Evolutionary conservation across 2,113 vertebrate genomes (phyloP).

Genomic region (Bubo scandiacus): DNA sequence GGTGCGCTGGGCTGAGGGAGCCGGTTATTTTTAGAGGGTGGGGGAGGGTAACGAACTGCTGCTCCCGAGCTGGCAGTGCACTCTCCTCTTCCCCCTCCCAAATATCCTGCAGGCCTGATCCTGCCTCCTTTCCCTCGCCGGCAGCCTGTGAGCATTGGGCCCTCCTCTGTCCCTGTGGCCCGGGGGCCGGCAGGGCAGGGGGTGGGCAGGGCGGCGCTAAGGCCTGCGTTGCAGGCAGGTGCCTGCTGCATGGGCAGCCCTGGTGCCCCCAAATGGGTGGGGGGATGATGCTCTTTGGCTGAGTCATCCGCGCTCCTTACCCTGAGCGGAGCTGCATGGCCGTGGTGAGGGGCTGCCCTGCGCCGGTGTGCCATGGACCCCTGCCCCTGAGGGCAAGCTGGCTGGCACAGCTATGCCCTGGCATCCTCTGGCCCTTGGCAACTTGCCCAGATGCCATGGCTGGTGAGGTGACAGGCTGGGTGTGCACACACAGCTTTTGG

Average conservation of each 20-base stretch:
- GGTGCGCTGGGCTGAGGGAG: not conserved
- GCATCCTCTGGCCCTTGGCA: rapidly evolving
- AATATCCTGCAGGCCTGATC: not conserved
- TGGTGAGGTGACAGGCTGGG: not conserved
- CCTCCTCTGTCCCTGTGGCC: rapidly evolving
- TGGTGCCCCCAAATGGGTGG: rapidly evolving
- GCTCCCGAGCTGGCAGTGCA: not conserved
- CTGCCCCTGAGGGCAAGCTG: rapidly evolving
- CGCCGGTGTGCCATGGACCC: rapidly evolving
- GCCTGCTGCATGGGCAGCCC: not conserved
- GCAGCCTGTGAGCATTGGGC: not conserved
- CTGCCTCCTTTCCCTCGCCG: not conserved
- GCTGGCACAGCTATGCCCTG: not conserved
- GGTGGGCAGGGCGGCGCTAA: not conserved
- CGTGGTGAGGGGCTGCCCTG: rapidly evolving
- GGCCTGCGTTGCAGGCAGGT: not conserved
- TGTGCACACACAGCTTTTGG: not conserved
- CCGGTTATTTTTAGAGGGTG: conserved; percentile 30
- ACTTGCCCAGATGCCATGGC: rapidly evolving
- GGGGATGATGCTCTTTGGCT: not conserved
- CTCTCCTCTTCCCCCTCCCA: not conserved
- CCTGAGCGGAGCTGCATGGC: rapidly evolving
- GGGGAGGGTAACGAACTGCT: conserved; percentile 21
- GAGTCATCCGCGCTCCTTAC: conserved; percentile 25
- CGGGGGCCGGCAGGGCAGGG: not conserved